These are phyloP conservation scores for Phalera bucephala DNA, from an alignment of 2,888 invertebrate genomes.

Conservation along the genomic window DNA sequence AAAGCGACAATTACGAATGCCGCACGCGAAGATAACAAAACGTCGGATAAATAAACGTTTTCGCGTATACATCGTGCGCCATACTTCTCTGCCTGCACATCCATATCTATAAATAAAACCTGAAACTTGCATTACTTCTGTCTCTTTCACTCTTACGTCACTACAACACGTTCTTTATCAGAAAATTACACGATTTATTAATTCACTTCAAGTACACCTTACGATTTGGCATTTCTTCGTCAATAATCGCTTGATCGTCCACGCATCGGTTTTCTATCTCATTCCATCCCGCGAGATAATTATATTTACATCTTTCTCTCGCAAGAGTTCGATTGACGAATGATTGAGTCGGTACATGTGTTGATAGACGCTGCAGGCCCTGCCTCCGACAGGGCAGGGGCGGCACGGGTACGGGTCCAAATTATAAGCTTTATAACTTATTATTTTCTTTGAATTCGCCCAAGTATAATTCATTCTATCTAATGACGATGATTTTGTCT, in stretches of 20 bases:
- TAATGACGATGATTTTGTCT: not conserved
- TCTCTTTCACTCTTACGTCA: slow-evolving; percentile 54
- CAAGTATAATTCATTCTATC: slow-evolving; percentile 2
- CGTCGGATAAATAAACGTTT: slow-evolving; percentile 58
- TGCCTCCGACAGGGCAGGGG: slow-evolving; percentile 47
- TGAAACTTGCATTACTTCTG: slow-evolving; percentile 47
- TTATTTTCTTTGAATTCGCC: slow-evolving; percentile 7
- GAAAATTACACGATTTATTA: slow-evolving; percentile 39
- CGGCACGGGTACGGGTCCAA: slow-evolving; percentile 36
- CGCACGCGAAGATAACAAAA: slow-evolving; percentile 61
- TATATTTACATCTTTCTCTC: slow-evolving; percentile 62
- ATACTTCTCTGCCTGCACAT: slow-evolving; percentile 46
- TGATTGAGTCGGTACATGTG: slow-evolving; percentile 66
- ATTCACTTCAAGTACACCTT: slow-evolving; percentile 57
- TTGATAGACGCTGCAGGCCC: slow-evolving; percentile 60
- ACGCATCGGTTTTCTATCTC: slow-evolving; percentile 49
- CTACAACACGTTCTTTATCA: slow-evolving; percentile 41
- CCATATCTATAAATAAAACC: slow-evolving; percentile 37
- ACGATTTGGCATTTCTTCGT: slow-evolving; percentile 59
- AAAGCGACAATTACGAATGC: slow-evolving; percentile 65
- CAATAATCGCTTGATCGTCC: slow-evolving; percentile 54
- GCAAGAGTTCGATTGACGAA: slow-evolving; percentile 67
- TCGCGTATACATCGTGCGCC: slow-evolving; percentile 51
- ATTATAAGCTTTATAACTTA: slow-evolving; percentile 25
- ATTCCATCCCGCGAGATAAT: slow-evolving; percentile 42